Evolutionary conservation across 2,888 invertebrate species (phyloP).

Genomic region (Epinotia ramella): DNA sequence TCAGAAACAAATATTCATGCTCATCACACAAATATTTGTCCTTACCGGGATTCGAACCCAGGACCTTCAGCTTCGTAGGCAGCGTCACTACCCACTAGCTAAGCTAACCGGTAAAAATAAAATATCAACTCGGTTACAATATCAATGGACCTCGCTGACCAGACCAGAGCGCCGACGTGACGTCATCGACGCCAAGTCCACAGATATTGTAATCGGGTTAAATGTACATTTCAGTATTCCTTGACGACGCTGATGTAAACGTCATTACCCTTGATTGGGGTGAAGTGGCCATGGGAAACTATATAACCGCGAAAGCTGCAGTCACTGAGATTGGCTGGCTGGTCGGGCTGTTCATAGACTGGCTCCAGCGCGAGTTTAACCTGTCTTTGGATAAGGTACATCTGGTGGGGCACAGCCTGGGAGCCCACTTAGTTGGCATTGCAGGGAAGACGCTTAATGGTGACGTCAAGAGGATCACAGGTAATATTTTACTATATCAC

Average conservation of each 20-base stretch:
- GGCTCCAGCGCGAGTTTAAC: neutral
- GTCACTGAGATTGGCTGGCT: neutral
- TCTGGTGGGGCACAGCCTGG: constrained; percentile 22
- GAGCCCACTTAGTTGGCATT: constrained; percentile 18
- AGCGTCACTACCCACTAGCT: no score
- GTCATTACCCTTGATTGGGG: constrained; percentile 29
- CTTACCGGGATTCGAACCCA: no score
- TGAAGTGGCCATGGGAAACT: neutral
- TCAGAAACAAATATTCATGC: no score
- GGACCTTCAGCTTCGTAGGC: no score
- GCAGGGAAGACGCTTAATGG: constrained; percentile 18
- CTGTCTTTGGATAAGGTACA: constrained; percentile 10
- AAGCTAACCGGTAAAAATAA: neutral
- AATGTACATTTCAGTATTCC: constrained; percentile 13
- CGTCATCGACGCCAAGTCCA: no score
- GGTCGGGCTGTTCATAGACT: constrained; percentile 9
- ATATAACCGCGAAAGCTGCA: constrained; percentile 3
- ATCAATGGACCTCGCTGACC: no score
- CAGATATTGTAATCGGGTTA: no score
- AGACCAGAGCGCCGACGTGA: no score
- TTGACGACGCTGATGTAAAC: constrained; percentile 14
- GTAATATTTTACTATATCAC: neutral
- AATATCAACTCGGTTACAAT: no score
- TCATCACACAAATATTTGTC: no score
- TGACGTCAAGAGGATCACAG: constrained; percentile 6